Base-by-base conservation (phyloP, 2,888 invertebrate species). In the Drosophila longiperda region DNA sequence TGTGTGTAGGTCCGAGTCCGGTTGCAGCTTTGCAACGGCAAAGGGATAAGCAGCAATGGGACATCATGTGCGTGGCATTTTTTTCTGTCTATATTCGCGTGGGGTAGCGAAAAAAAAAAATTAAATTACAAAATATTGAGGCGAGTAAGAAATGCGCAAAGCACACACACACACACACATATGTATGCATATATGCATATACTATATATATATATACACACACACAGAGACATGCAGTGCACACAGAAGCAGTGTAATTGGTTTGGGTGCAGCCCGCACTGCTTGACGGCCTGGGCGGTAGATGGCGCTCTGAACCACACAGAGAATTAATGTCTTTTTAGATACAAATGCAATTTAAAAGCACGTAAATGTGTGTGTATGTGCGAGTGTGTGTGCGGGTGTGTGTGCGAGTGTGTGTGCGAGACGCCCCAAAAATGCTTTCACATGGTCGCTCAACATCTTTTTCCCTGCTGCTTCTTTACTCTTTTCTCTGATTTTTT, bases 301-400 rank as follows among this genome's bases (percentile, higher is more conserved):
- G 75, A 75, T 62, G 70, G 70, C 77, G 74, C 75, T 62, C 38
- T 60, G 70, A 70, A 64, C 75, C 73, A 52, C 80, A 73, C 80
- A 75, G 69, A 68, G 81, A 88, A 89, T 88, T 84, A 89, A 89
- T 87, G 83, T 88, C 80, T 83, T 83, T 83, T 88, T 87, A 88
- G 85, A 85, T 90, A 89, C 84, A 91, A 91, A 87, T 90, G 91
- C 87, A 91, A 90, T 91, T 90, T 88, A 88, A 85, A 83, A 85
- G 78, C 80, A 76, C 33, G 36, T 34, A 40, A 71, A 61, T 66
- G 66, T 69, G 71, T 58, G 65, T 79, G 65, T 73, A 49, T 48
- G 36, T 50, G 36, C 40, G 34, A 29, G 29, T 45, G 55, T 55
- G 55, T 59, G 48, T 58, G 58, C 61, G 54, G 58, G 20, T 54